Evolutionary conservation across 1,140 invertebrate genomes (phyloP).

Genomic region (Zeugodacus cucurbitae): DNA sequence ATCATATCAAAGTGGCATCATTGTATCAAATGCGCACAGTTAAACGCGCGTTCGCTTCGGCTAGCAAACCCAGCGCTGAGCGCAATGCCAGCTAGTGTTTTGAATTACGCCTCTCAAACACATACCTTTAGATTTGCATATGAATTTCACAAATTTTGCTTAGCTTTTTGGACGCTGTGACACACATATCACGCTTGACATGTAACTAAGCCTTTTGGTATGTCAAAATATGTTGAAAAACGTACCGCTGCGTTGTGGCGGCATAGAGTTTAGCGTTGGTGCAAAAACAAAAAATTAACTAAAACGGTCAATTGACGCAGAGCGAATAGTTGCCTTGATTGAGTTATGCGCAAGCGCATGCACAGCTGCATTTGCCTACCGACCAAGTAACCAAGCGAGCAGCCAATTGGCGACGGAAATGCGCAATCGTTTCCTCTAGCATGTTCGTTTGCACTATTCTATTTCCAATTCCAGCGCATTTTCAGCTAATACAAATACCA

Average conservation of each 20-base stretch:
- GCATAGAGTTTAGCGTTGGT: neutral
- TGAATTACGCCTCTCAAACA: slow-evolving; percentile 19
- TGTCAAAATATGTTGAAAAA: slow-evolving; percentile 20
- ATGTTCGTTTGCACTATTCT: neutral
- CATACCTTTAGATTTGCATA: neutral
- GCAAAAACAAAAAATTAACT: too few species aligned
- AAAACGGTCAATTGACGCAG: slow-evolving; percentile 11
- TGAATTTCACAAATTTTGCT: neutral
- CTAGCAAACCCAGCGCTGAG: neutral
- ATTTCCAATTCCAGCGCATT: neutral
- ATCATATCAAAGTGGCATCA: slow-evolving; percentile 20
- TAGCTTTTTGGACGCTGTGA: neutral
- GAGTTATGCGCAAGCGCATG: slow-evolving; percentile 34
- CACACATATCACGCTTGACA: slow-evolving; percentile 8
- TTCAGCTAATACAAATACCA: neutral
- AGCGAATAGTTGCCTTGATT: slow-evolving; percentile 17
- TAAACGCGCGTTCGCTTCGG: neutral
- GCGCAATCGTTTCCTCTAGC: neutral
- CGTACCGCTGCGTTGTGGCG: neutral
- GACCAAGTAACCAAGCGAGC: too few species aligned
- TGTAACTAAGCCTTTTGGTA: neutral
- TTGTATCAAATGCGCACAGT: neutral
- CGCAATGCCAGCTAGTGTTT: slow-evolving; percentile 15
- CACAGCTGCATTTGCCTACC: neutral
- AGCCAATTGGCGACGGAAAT: slow-evolving; percentile 1